Base-by-base conservation (phyloP, 2,797 vertebrate genomes). In the Syncerus caffer region DNA sequence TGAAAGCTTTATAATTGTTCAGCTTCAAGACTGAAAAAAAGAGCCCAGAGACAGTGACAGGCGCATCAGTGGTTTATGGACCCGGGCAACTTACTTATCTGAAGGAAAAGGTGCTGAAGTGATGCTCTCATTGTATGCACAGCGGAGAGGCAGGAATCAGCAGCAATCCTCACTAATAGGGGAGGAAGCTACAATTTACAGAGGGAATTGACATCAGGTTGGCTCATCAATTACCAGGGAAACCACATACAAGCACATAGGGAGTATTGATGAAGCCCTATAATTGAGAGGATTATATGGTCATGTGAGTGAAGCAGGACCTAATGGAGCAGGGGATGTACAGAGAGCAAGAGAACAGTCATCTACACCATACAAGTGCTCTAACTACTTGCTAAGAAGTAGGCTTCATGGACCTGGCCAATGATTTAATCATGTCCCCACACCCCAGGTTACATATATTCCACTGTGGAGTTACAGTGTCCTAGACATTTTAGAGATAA, bases 401-500 rank as follows among this genome's bases (percentile, higher is more conserved):
- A 60, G 10, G 42, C 4, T 47, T 76, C 67, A 11, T 16, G 1
- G 1, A 21, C 80, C 23, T 78, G 57, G 55, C 7, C 7, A 2
- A 29, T 64, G 23, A 83, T 76, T 93, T 76, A 93, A 82, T 1
- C 13, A n/a, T 7, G 51, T 4, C 10, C 87, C 42, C 13, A 42
- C 3, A 27, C 16, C 16, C 10, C 14, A 74, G 14, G 4, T 87
- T 86, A 45, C 9, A 25, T 16, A 7, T 4, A 50, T 58, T 88
- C 92, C 85, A 55, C 10, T 34, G 6, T 64, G 6, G 0, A 17
- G 11, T 88, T 88, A 79, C 42, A 80, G 57, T 50, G 53, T 14
- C 45, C 90, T 9, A 91, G 34, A 85, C 71, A 23, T 58, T 96
- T 78, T 51, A 83, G 34, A 87, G 55, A 87, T 1, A 84, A 3